Percentiles rank a stretch among this genome's conserved stretches.
Conservation (phyloP, 2,797 vertebrate species). For the Loris lydekkerianus region DNA sequence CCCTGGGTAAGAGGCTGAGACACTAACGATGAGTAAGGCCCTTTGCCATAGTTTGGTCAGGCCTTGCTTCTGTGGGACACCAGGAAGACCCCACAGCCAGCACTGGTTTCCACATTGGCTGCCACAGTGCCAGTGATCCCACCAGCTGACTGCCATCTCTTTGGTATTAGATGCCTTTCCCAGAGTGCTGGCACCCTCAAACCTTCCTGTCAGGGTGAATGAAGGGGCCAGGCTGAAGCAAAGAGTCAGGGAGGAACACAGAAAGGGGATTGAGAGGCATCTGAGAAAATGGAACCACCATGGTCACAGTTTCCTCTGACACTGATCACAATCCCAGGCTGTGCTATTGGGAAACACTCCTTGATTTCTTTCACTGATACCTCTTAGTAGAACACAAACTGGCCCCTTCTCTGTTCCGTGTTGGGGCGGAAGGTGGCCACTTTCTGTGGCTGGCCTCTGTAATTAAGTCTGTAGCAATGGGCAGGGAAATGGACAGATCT, state of each 20-base stretch:
- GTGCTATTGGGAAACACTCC: neutral
- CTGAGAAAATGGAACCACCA: neutral
- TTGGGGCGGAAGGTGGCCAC: constrained; percentile 51
- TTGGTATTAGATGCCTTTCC: neutral
- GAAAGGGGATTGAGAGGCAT: neutral
- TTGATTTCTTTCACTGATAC: constrained; percentile 44
- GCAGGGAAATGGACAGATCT: neutral
- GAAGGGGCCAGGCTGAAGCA: neutral
- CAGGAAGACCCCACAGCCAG: neutral
- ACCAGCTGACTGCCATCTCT: neutral
- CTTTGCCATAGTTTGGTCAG: neutral
- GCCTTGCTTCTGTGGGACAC: neutral
- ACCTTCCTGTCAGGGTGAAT: neutral
- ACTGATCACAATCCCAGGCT: neutral
- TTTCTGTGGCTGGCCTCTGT: constrained; percentile 39
- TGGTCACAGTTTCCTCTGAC: neutral
- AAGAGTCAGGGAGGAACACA: neutral
- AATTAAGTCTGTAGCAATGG: constrained; percentile 78
- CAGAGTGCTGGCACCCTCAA: neutral
- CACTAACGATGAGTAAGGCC: too few species aligned
- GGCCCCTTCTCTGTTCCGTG: neutral
- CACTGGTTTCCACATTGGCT: neutral
- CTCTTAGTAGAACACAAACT: neutral
- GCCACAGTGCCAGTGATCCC: neutral
- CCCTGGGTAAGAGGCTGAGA: neutral